Evolutionary conservation across 2,888 invertebrate genomes (phyloP), one percentile per base, ranked within the genome.

Genomic region (Nezara viridula): DNA sequence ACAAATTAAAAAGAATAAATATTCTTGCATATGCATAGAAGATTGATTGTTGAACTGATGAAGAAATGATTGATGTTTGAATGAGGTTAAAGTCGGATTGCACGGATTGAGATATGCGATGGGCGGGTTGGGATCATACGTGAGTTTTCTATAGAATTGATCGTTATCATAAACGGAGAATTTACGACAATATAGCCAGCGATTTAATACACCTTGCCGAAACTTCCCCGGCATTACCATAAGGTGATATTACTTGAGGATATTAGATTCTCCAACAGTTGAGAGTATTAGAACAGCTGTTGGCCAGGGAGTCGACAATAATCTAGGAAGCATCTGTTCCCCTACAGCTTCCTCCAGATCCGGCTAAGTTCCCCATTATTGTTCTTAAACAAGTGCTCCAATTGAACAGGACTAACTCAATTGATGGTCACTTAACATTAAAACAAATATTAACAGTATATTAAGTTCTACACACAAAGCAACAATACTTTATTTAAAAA

Each of bases 341-440:
- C 32, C 2, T 7, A 19, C 32, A 7, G 32, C 37, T 19, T 19
- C 32, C 21, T 73, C 32, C 19, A 27, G 60, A 60, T 16, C 21
- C 4, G 66, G 66, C 32, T 9, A 73, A 73, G 32, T 73, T 73
- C 37, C 66, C 60, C 37, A 73, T 73, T 73, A 73, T 73, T 73
- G 66, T 73, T 73, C 66, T 73, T 37, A 37, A 44, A 27, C 66
- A 21, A 73, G 66, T 73, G 37, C 19, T 6, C 32, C 32, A 73
- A 73, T 73, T 32, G 4, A 32, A 60, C 60, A 16, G 60, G n/a
- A 2, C 60, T 7, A 4, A 16, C 7, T 37, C 37, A 37, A 37
- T 60, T 2, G 27, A 27, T 60, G 3, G 16, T 60, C 32, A 16
- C 60, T 12, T 10, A n/a, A 32, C 14, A 0, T 12, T 14, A 27